Conservation (phyloP, 2,113 vertebrate genomes). For the Leuciscus idus region DNA sequence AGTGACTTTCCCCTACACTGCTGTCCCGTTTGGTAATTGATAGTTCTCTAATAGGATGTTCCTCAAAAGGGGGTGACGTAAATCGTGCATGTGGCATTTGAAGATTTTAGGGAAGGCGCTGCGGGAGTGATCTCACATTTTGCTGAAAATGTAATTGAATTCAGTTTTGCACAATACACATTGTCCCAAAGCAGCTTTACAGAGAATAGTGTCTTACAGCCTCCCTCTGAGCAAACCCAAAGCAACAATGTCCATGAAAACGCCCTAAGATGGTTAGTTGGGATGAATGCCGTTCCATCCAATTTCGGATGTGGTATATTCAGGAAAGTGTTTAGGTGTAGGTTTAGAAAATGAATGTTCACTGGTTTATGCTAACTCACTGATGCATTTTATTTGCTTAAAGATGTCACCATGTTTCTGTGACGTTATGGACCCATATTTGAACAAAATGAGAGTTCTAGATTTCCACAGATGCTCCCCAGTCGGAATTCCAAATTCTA, state of each 20-base stretch:
- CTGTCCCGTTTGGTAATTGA: neutral
- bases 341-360: neutral
- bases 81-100: neutral
- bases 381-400: neutral
- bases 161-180: neutral
- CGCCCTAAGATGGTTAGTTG: neutral
- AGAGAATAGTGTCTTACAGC: constrained; percentile 1
- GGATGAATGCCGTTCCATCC: neutral
- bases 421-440: too few species aligned
- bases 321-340: neutral
- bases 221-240: neutral
- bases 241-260: neutral
- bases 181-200: constrained; percentile 31
- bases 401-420: too few species aligned
- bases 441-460: too few species aligned
- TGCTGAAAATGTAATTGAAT: neutral
- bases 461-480: neutral
- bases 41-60: constrained; percentile 9
- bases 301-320: neutral
- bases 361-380: neutral
- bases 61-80: neutral
- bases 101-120: neutral
- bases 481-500: neutral
- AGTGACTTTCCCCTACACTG: too few species aligned
- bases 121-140: neutral